Evolutionary conservation across 2,797 vertebrate species (phyloP), one percentile per base, ranked within the genome.

Genomic region (Gobio occitaniae): DNA sequence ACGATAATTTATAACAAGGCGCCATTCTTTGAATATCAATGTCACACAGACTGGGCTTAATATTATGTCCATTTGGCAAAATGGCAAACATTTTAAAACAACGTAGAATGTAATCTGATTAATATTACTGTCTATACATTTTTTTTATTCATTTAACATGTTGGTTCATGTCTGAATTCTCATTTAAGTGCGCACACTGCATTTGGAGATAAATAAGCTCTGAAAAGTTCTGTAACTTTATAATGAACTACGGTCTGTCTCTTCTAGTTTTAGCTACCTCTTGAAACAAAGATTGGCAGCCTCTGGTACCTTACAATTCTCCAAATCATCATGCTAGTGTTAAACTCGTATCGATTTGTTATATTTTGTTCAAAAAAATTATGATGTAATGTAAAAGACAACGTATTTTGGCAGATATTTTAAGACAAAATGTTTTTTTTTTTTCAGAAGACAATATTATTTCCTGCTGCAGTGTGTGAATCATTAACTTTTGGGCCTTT

Each of bases 161-260:
- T 89, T 87, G 87, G 87, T 87, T 90, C 84, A 87, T 91, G 85
- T 68, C 84, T 68, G 79, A 87, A 75, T 89, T 91, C 77, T 56
- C 10, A 77, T 82, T n/a, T 83, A 63, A 19, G 25, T 82, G 38
- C 61, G 68, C 86, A 84, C 83, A 90, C 88, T 92, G 88, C 89
- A 92, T 41, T 68, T 56, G 85, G 89, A 90, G 80, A 87, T 86
- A n/a, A 78, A 29, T 75, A 72, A 66, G 59, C 68, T 15, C 21
- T 80, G 54, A 47, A 78, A 61, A 8, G 52, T 50, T 25, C 29
- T 63, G 63, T 65, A 65, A 65, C 63, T 3, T n/a, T 2, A 11
- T 41, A 54, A 75, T 19, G 38, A 44, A 32, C 29, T 63, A 69
- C 12, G 3, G 63, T 16, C 29, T 15, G 6, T 65, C 50, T 70